Evolutionary conservation across 2,113 vertebrate genomes (phyloP).

Genomic region (Mohoua ochrocephala): DNA sequence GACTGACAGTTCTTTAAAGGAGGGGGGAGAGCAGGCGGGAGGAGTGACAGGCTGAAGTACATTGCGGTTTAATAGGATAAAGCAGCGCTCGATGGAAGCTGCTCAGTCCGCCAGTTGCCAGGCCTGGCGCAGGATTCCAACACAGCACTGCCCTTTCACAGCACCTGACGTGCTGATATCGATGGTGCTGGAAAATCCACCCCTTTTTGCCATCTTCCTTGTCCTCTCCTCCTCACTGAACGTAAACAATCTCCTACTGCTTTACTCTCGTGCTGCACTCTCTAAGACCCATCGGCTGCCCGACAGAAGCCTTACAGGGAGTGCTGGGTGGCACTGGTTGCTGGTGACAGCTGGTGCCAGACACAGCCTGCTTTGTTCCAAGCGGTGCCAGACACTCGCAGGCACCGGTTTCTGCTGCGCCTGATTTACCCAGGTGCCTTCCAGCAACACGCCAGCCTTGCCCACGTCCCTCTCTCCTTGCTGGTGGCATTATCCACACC

Average conservation of each 20-base stretch:
- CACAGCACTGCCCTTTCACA: background rate
- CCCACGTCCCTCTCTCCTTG: background rate
- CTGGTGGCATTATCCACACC: background rate
- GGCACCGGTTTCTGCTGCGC: rapidly evolving
- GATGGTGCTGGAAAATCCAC: background rate
- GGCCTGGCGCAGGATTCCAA: background rate
- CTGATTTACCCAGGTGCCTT: background rate
- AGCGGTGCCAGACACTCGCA: rapidly evolving
- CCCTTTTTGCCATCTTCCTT: background rate
- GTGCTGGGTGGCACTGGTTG: background rate
- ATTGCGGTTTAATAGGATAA: background rate
- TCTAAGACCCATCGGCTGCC: background rate
- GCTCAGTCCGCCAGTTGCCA: background rate
- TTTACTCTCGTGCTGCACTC: background rate
- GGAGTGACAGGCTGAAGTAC: constrained; percentile 17
- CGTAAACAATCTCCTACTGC: background rate
- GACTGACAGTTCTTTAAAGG: constrained; percentile 48
- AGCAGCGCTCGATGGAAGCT: background rate
- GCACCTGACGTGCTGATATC: rapidly evolving
- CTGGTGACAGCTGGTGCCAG: too few relatives aligned
- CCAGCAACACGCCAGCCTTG: background rate
- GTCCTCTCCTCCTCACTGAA: background rate
- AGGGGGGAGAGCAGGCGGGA: background rate
- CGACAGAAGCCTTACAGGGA: background rate
- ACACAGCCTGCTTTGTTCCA: rapidly evolving